Evolutionary conservation across 1,140 invertebrate genomes (phyloP).

Genomic region (Mycetomoellerius zeteki): DNA sequence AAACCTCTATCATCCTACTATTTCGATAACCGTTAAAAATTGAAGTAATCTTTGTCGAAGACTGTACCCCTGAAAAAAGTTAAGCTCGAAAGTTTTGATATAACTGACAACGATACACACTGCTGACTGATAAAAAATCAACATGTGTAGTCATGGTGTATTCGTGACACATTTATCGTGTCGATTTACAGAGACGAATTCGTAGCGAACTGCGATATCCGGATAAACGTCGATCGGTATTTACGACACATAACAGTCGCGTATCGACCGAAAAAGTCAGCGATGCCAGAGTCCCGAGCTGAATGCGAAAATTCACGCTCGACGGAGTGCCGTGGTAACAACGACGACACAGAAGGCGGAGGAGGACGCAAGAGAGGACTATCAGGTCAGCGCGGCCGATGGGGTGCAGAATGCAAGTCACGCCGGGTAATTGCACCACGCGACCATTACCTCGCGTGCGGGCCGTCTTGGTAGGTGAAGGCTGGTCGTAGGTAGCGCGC

Average conservation of each 20-base stretch:
- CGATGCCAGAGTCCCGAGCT: slow-evolving; percentile 18
- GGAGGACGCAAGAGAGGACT: slow-evolving; percentile 73
- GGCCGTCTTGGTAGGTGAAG: slow-evolving; percentile 69
- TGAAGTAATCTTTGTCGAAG: not conserved
- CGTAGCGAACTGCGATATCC: slow-evolving; percentile 22
- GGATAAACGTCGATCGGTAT: slow-evolving; percentile 47
- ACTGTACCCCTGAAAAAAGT: not conserved
- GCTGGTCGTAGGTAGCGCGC: slow-evolving; percentile 66
- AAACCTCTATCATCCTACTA: not conserved
- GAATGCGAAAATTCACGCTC: slow-evolving; percentile 74
- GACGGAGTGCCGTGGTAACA: slow-evolving; percentile 57
- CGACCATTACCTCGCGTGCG: slow-evolving; percentile 78
- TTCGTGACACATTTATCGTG: slow-evolving; percentile 22
- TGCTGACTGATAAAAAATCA: not conserved
- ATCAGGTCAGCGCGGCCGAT: slow-evolving; percentile 70
- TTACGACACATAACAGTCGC: slow-evolving; percentile 27
- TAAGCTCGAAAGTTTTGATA: not conserved
- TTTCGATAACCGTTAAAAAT: not conserved
- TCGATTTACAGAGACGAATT: slow-evolving; percentile 30
- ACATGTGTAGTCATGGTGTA: slow-evolving; percentile 8
- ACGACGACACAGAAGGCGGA: slow-evolving; percentile 37
- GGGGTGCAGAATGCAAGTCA: slow-evolving; percentile 84
- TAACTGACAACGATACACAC: too few relatives aligned
- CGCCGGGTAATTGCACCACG: slow-evolving; percentile 83
- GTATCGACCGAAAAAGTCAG: slow-evolving; percentile 59